Conservation (phyloP, 2,113 vertebrate species). For the Eretmochelys imbricata region DNA sequence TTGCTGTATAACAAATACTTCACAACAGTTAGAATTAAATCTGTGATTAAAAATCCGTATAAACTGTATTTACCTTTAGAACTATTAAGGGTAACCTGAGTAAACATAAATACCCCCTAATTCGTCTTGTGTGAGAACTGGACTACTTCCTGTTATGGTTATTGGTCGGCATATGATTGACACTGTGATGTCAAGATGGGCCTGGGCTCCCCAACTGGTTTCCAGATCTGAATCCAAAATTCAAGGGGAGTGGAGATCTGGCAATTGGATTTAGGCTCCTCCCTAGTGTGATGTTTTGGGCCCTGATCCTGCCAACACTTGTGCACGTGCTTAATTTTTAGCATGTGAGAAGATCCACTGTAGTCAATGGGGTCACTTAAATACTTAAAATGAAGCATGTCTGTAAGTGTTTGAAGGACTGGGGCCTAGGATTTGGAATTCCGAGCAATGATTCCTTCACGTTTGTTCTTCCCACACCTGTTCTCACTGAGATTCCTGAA, state of each 20-base stretch:
- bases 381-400: background rate
- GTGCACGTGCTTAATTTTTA: background rate
- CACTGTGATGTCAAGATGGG: slow-evolving; percentile 2
- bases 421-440: background rate
- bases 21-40: background rate
- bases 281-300: background rate
- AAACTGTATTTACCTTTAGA: background rate
- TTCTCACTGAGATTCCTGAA: background rate
- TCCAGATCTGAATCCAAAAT: background rate
- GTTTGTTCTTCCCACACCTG: slow-evolving; percentile 12
- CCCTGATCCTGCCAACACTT: slow-evolving; percentile 2
- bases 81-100: background rate
- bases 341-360: background rate
- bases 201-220: background rate
- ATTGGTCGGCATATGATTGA: background rate
- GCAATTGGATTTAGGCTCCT: background rate
- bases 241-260: slow-evolving; percentile 14
- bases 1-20: background rate
- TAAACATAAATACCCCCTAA: background rate
- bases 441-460: background rate
- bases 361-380: background rate
- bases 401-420: background rate
- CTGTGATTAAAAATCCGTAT: background rate
- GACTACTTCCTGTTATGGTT: background rate
- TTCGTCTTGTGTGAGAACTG: background rate